phyloP scores from a whole-genome alignment of 2,113 vertebrate genomes.

The Nothocercus julius region DNA sequence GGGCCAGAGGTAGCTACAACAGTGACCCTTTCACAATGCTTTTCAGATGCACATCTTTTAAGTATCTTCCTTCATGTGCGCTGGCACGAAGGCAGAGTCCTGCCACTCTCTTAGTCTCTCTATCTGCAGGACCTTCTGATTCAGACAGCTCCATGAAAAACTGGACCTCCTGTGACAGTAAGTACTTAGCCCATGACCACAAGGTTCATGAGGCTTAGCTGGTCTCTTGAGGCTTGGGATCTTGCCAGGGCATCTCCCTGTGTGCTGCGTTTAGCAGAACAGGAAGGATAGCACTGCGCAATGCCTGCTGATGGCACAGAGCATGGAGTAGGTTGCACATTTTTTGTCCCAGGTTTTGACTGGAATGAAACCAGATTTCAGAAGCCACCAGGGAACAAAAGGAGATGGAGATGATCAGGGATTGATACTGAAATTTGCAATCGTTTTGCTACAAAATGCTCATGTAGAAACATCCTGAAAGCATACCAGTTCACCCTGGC shows the following conservation, averaged over 20 bases:
- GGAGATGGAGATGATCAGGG: background rate
- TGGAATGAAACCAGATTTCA: background rate
- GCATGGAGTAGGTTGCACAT: accelerated
- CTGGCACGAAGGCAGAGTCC: background rate
- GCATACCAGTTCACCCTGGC: background rate
- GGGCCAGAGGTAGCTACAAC: background rate
- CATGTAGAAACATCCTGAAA: background rate
- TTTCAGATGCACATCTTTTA: background rate
- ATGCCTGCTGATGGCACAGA: accelerated
- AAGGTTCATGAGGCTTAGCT: background rate
- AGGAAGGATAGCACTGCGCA: accelerated
- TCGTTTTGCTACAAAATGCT: background rate
- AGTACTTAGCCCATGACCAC: background rate
- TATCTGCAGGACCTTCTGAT: background rate
- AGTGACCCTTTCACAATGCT: background rate
- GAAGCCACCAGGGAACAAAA: background rate
- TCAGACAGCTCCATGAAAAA: background rate
- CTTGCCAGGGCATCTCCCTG: background rate
- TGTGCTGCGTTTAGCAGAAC: accelerated
- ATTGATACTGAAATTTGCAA: background rate
- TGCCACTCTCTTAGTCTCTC: background rate
- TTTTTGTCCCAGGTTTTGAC: background rate
- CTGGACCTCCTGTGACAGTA: background rate
- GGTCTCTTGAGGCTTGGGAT: background rate
- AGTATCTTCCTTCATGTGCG: background rate